phyloP scores from a whole-genome alignment of 2,888 invertebrate species.

The Endotricha flammealis region DNA sequence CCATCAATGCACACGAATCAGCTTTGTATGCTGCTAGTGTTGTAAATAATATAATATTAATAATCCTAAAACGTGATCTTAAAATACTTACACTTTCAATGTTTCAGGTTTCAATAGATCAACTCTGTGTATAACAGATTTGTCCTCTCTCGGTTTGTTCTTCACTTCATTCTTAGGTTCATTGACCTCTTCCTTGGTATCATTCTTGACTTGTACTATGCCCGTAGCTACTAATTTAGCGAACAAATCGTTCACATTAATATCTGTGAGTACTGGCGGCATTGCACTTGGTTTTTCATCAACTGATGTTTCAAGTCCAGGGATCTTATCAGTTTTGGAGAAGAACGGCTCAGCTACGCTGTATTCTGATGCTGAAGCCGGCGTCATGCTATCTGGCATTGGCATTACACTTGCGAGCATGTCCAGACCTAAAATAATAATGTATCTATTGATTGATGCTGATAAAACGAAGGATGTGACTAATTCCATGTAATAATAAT shows the following conservation, averaged over 20 bases:
- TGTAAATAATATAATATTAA: constrained; percentile 4
- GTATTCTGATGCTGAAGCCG: constrained; percentile 77
- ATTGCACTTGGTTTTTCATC: constrained; percentile 43
- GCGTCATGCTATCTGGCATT: constrained; percentile 77
- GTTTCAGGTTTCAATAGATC: constrained; percentile 84
- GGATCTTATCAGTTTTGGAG: constrained; percentile 47
- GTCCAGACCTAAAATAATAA: constrained; percentile 76
- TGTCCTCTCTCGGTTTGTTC: constrained; percentile 46
- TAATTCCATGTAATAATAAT: too few species aligned
- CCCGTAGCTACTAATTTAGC: constrained; percentile 90
- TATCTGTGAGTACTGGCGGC: constrained; percentile 48
- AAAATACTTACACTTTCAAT: constrained; percentile 81
- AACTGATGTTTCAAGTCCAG: constrained; percentile 52
- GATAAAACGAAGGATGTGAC: too few species aligned
- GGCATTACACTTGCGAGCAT: constrained; percentile 82
- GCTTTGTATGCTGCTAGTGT: too few species aligned
- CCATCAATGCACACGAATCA: too few species aligned
- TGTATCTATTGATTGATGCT: too few species aligned
- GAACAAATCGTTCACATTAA: constrained; percentile 90
- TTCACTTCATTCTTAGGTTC: constrained; percentile 36
- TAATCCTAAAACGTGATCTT: too few species aligned
- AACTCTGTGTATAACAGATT: constrained; percentile 77
- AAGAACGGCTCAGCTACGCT: constrained; percentile 68
- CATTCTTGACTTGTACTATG: constrained; percentile 45
- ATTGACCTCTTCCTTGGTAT: constrained; percentile 33